Conservation (phyloP, 2,113 vertebrate species). For the Brachypodius melanocephalos region DNA sequence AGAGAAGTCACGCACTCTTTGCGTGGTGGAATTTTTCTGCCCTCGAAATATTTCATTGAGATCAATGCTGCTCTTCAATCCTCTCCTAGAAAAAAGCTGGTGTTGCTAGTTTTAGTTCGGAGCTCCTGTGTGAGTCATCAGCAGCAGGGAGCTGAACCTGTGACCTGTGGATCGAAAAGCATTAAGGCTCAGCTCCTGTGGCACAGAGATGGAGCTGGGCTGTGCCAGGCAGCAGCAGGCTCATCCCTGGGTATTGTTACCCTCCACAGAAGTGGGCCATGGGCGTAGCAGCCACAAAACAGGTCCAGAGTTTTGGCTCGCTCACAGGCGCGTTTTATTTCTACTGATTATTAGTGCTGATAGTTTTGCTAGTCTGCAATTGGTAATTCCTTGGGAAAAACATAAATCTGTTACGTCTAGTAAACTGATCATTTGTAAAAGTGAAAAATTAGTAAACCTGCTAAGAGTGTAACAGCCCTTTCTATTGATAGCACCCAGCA, state of each 20-base stretch:
- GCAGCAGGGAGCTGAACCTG: constrained; percentile 54
- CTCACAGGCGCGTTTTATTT: neutral
- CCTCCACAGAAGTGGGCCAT: neutral
- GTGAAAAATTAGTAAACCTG: neutral
- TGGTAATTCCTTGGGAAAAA: neutral
- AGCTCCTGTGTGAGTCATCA: constrained; percentile 33
- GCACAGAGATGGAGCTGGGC: neutral
- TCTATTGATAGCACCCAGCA: neutral
- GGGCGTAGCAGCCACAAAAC: neutral
- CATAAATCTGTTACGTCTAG: neutral
- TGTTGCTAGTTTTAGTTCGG: constrained; percentile 39
- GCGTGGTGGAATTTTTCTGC: constrained; percentile 65
- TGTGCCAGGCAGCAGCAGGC: neutral
- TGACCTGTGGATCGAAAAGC: neutral
- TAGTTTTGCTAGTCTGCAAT: neutral
- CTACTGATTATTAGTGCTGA: neutral
- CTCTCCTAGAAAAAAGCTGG: constrained; percentile 46
- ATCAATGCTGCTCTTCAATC: constrained; percentile 52
- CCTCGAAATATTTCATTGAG: constrained; percentile 59
- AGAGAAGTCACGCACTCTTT: constrained; percentile 55
- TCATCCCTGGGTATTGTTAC: neutral
- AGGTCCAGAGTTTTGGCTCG: neutral
- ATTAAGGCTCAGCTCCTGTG: neutral
- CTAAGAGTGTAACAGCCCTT: neutral
- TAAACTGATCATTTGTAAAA: neutral